A percentile compares a stretch with the other conserved stretches of the same genome.
These are phyloP conservation scores for Festucalex cinctus DNA, from an alignment of 2,113 vertebrate species.

Conservation along the genomic window DNA sequence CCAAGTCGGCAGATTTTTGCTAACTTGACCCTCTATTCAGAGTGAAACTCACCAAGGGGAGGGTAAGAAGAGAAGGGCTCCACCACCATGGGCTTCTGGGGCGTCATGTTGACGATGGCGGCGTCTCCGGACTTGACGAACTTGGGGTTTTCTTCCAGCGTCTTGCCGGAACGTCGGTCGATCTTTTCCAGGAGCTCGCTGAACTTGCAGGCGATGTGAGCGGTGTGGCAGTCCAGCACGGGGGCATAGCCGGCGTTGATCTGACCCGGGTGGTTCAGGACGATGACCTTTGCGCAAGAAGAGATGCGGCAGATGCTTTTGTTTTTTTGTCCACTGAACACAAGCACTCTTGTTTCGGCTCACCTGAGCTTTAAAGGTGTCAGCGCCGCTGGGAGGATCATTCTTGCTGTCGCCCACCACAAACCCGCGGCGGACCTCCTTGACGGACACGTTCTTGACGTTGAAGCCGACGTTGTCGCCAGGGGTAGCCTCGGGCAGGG, in stretches of 20 bases:
- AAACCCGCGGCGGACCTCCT: slow-evolving; percentile 77
- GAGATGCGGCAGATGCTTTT: background rate
- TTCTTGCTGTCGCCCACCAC: slow-evolving; percentile 80
- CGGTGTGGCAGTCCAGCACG: slow-evolving; percentile 76
- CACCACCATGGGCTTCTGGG: slow-evolving; percentile 75
- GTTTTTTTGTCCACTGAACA: background rate
- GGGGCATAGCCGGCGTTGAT: slow-evolving; percentile 74
- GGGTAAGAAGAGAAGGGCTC: slow-evolving; percentile 76
- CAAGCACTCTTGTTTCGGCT: background rate
- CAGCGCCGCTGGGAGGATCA: slow-evolving; percentile 71
- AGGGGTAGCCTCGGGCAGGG: slow-evolving; percentile 70
- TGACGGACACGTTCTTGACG: slow-evolving; percentile 78
- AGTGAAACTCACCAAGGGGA: slow-evolving; percentile 71
- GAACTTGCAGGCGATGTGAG: slow-evolving; percentile 78
- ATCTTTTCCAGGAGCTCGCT: slow-evolving; percentile 78
- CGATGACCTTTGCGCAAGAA: slow-evolving; percentile 71
- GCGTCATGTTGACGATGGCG: slow-evolving; percentile 74
- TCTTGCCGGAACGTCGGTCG: slow-evolving; percentile 75
- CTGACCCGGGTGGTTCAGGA: slow-evolving; percentile 77
- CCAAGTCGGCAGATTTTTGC: too few relatives aligned
- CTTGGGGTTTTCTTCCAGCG: slow-evolving; percentile 76
- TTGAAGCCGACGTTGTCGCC: slow-evolving; percentile 81
- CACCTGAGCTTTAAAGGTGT: slow-evolving; percentile 75
- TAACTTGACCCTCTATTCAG: too few relatives aligned
- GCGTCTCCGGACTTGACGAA: slow-evolving; percentile 76